Evolutionary conservation across 2,888 invertebrate genomes (phyloP).

Genomic region (Polietes domitor): DNA sequence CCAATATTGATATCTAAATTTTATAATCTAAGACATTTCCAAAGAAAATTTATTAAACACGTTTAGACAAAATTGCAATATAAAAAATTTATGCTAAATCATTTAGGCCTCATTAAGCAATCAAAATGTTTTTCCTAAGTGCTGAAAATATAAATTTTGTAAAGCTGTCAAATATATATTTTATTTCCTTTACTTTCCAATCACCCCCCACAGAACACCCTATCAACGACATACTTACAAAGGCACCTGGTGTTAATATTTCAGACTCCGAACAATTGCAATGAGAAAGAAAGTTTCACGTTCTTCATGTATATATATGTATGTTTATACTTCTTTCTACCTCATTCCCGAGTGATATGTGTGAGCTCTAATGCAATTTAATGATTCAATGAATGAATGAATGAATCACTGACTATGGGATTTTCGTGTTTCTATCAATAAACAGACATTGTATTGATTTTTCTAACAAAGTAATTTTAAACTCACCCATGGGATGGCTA

Average conservation of each 20-base stretch:
- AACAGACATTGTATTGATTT: neutral
- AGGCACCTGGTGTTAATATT: neutral
- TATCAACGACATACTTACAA: neutral
- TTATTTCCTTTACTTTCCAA: too few species aligned
- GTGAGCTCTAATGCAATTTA: neutral
- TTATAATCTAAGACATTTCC: too few species aligned
- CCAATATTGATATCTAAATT: too few species aligned
- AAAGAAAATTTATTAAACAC: too few species aligned
- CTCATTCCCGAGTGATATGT: neutral
- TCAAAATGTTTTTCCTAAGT: too few species aligned
- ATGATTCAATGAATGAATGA: neutral
- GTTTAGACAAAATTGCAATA: too few species aligned
- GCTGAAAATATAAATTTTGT: too few species aligned
- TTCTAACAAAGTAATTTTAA: neutral
- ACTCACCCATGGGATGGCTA: neutral
- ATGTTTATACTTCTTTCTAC: too few species aligned
- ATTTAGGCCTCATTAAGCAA: too few species aligned
- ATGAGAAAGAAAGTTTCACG: neutral
- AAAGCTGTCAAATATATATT: too few species aligned
- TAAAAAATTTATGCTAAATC: too few species aligned
- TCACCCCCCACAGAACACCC: neutral
- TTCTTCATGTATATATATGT: too few species aligned
- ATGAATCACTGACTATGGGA: neutral
- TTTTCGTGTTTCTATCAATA: neutral
- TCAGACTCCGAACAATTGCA: slow-evolving; percentile 1